Conservation (phyloP, 2,797 vertebrate species). For the Premnoplex brunnescens region DNA sequence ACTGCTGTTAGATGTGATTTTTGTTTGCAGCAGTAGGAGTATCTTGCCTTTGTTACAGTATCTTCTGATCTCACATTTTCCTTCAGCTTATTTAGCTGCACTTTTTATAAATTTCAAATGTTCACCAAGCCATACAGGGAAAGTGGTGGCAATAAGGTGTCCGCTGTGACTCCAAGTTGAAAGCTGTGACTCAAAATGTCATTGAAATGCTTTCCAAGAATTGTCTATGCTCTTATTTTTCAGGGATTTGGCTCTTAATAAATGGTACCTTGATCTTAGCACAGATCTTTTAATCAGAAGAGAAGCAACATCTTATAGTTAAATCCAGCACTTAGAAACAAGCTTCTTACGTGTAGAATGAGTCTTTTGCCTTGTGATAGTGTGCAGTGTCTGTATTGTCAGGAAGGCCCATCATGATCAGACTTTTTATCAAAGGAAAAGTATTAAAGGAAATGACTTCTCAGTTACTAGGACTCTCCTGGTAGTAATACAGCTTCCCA, state of each 20-base stretch:
- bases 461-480: neutral
- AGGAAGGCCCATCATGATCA: neutral
- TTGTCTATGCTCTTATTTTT: neutral
- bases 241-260: neutral
- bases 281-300: neutral
- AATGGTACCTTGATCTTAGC: neutral
- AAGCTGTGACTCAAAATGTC: neutral
- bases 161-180: neutral
- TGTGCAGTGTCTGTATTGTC: neutral
- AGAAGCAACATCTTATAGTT: neutral
- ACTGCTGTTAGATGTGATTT: neutral
- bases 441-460: neutral
- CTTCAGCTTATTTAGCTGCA: neutral
- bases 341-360: neutral
- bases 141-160: neutral
- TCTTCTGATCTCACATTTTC: neutral
- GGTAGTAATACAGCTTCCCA: neutral
- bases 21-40: neutral
- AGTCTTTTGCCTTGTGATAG: neutral
- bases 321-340: neutral
- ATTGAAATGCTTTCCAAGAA: neutral
- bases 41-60: neutral
- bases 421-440: neutral
- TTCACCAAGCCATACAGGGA: neutral
- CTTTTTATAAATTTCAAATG: neutral